phyloP scores from a whole-genome alignment of 1,140 invertebrate species.

The Pogonognathellus flavescens region DNA sequence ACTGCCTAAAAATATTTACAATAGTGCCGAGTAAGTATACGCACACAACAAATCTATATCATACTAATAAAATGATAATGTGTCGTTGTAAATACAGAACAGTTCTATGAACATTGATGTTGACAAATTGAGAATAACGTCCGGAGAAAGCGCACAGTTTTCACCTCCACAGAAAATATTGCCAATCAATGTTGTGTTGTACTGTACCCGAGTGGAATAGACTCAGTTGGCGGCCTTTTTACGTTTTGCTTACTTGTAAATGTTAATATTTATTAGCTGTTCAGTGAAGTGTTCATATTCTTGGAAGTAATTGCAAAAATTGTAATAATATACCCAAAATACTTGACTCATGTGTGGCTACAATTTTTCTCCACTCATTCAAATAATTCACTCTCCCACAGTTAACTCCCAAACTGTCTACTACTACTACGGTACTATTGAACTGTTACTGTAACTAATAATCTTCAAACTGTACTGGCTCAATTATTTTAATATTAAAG shows the following conservation, averaged over 20 bases:
- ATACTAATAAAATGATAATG: too few species aligned
- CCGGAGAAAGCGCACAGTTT: slow-evolving; percentile 16
- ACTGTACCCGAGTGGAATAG: slow-evolving; percentile 14
- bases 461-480: neutral
- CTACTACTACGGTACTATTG: neutral
- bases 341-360: neutral
- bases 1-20: too few species aligned
- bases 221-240: slow-evolving; percentile 41
- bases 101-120: neutral
- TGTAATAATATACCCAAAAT: neutral
- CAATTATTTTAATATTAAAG: slow-evolving; percentile 10
- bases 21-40: too few species aligned
- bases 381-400: neutral
- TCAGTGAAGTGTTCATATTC: slow-evolving; percentile 42
- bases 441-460: neutral
- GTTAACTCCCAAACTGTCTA: neutral
- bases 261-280: neutral
- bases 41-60: too few species aligned
- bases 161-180: neutral
- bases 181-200: slow-evolving; percentile 15
- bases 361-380: neutral
- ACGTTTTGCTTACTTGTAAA: slow-evolving; percentile 3
- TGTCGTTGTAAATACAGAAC: too few species aligned
- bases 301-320: neutral
- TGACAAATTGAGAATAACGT: neutral